These are phyloP conservation scores for Dicranocentrus wangi DNA, from an alignment of 2,888 invertebrate genomes.

Conservation along the genomic window DNA sequence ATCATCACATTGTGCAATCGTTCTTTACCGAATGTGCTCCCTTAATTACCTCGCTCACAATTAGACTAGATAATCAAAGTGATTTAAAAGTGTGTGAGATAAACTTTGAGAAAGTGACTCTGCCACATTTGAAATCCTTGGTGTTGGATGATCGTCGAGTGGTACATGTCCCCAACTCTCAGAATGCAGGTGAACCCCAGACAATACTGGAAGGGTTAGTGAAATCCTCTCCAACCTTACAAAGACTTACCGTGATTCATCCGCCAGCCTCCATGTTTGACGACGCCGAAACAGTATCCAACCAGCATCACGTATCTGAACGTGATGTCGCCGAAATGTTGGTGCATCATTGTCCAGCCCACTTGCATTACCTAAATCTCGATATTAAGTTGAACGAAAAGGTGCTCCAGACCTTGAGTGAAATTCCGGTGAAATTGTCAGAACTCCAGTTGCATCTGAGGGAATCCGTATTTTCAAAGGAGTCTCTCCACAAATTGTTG, in stretches of 20 bases:
- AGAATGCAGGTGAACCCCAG: background rate
- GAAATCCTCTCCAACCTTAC: conserved; percentile 29
- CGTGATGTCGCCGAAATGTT: conserved; percentile 49
- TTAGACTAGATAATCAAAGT: conserved; percentile 59
- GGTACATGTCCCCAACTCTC: background rate
- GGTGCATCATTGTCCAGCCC: background rate
- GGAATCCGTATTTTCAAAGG: conserved; percentile 33
- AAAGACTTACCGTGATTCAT: conserved; percentile 38
- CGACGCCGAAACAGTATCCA: conserved; percentile 27
- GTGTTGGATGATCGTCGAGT: conserved; percentile 61
- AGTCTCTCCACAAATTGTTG: conserved; percentile 40
- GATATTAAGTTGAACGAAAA: conserved; percentile 47
- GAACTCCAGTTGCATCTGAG: conserved; percentile 50
- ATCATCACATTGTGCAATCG: conserved; percentile 26
- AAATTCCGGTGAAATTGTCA: conserved; percentile 22
- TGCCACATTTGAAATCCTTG: conserved; percentile 55
- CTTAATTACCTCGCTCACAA: conserved; percentile 42
- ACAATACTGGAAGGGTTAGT: conserved; percentile 31
- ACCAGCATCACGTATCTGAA: conserved; percentile 11
- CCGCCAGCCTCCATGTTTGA: conserved; percentile 46
- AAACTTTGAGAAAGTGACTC: conserved; percentile 15
- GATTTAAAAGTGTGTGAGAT: conserved; percentile 38
- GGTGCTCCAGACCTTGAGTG: conserved; percentile 19
- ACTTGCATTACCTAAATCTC: conserved; percentile 31
- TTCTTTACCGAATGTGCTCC: conserved; percentile 43